Conservation (phyloP, 1,140 invertebrate species). For the Harpegnathos saltator region DNA sequence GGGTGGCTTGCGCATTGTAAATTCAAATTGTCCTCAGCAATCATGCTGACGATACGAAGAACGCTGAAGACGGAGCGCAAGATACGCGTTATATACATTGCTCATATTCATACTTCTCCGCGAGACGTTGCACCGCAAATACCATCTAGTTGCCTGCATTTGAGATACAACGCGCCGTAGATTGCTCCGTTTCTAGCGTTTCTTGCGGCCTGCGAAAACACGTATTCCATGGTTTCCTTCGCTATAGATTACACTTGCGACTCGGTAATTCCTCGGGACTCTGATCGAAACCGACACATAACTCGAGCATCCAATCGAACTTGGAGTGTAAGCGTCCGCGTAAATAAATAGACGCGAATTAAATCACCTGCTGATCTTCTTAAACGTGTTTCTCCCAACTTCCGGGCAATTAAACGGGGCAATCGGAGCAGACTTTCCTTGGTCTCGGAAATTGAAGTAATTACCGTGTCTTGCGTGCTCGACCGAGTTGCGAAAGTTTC, state of each 20-base stretch:
- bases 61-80: constrained; percentile 26
- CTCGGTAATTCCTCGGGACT: background rate
- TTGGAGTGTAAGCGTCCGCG: no score
- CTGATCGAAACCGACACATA: background rate
- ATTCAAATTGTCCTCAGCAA: constrained; percentile 57
- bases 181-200: constrained; percentile 10
- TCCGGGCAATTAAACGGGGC: background rate
- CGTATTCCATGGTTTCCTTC: background rate
- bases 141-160: constrained; percentile 14
- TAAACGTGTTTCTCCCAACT: no score
- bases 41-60: constrained; percentile 16
- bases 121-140: constrained; percentile 34
- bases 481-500: background rate
- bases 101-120: constrained; percentile 26
- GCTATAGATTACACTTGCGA: background rate
- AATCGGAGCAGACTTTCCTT: background rate
- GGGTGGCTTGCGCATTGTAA: constrained; percentile 36
- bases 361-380: no score
- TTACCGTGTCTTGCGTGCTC: background rate
- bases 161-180: constrained; percentile 42
- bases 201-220: background rate
- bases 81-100: constrained; percentile 21
- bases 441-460: background rate
- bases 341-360: no score
- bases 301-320: background rate